phyloP scores from a whole-genome alignment of 2,888 invertebrate genomes.

The Pomacea canaliculata region DNA sequence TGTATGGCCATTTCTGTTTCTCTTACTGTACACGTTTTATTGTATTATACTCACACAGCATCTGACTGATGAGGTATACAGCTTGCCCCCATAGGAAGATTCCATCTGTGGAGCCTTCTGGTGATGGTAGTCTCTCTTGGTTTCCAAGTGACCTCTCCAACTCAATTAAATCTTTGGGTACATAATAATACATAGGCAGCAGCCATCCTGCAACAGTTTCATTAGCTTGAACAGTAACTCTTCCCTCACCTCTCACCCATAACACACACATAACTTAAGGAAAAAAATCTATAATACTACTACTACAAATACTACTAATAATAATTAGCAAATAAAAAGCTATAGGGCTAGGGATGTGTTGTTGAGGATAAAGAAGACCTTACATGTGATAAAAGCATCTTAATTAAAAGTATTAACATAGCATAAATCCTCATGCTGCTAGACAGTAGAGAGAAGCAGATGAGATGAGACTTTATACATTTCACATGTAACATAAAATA shows the following conservation, averaged over 20 bases:
- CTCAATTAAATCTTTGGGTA: constrained; percentile 81
- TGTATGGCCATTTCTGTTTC: too few relatives aligned
- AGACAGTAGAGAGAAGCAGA: too few relatives aligned
- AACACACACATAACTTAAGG: neutral
- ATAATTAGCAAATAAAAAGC: neutral
- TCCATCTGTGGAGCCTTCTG: constrained; percentile 70
- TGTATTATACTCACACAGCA: constrained; percentile 74
- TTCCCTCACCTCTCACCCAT: neutral
- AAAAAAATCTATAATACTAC: neutral
- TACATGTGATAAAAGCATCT: too few relatives aligned
- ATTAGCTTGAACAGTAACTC: constrained; percentile 4
- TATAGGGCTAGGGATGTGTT: too few relatives aligned
- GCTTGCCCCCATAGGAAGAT: constrained; percentile 96
- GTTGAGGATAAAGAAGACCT: too few relatives aligned
- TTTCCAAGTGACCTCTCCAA: constrained; percentile 80
- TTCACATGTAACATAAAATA: too few relatives aligned
- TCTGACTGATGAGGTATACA: constrained; percentile 91
- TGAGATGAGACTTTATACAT: too few relatives aligned
- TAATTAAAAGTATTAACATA: too few relatives aligned
- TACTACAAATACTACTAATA: too few relatives aligned
- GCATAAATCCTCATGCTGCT: too few relatives aligned
- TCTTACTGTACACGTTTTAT: too few relatives aligned
- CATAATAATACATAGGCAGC: constrained; percentile 94
- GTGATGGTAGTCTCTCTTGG: constrained; percentile 77
- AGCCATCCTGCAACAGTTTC: constrained; percentile 80